Conservation (phyloP, 2,113 vertebrate genomes). For the Centropus unirufus region DNA sequence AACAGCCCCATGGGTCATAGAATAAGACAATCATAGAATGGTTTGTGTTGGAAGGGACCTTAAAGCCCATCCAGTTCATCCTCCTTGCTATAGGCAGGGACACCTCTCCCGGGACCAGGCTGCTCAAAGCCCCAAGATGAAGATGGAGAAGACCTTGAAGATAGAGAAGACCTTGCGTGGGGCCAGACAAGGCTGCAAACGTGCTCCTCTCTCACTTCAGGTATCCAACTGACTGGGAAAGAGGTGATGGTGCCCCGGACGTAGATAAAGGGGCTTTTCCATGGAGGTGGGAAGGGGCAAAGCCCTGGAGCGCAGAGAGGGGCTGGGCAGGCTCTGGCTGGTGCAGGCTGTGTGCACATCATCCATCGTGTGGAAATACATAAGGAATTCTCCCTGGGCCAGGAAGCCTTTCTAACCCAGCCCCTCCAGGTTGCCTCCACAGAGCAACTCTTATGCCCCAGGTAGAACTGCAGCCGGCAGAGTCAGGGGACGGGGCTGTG, state of each 20-base stretch:
- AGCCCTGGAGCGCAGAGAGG: fast-evolving
- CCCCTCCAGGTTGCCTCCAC: background rate
- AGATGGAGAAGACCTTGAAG: background rate
- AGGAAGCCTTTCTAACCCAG: background rate
- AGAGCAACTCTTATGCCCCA: background rate
- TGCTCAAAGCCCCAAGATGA: too few species aligned
- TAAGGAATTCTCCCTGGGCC: fast-evolving
- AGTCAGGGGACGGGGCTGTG: background rate
- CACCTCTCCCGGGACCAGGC: too few species aligned
- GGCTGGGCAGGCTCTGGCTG: background rate
- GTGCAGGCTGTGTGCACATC: background rate
- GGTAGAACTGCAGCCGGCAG: fast-evolving
- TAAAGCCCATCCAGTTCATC: too few species aligned
- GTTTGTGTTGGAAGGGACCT: too few species aligned
- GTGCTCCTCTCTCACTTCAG: fast-evolving
- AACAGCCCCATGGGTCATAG: background rate
- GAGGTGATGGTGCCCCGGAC: background rate
- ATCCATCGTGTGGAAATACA: background rate
- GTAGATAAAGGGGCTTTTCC: background rate
- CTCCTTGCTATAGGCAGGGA: too few species aligned
- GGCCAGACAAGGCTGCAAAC: background rate
- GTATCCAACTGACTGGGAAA: too few species aligned
- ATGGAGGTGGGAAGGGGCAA: background rate
- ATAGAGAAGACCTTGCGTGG: background rate
- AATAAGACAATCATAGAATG: too few species aligned